Evolutionary conservation across 2,888 invertebrate genomes (phyloP).

Genomic region (Tenthredo livida): DNA sequence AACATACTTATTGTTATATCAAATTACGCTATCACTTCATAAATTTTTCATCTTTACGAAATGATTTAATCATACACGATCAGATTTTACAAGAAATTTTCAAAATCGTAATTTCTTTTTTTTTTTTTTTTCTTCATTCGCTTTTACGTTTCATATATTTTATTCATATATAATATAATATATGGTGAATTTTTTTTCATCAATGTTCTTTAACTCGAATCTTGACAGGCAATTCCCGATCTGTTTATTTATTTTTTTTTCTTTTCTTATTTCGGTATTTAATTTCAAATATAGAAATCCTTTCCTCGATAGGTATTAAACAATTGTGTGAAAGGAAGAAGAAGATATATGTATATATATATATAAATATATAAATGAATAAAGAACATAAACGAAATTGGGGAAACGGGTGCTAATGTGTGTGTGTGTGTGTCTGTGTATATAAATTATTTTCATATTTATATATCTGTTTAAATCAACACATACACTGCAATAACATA

Average conservation of each 20-base stretch:
- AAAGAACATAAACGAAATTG: neutral
- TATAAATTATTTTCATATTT: slow-evolving; percentile 16
- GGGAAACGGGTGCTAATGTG: slow-evolving; percentile 13
- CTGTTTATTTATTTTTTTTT: neutral
- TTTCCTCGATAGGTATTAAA: neutral
- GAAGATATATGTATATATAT: neutral
- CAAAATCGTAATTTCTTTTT: neutral
- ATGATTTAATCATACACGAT: neutral
- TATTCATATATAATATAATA: too few species aligned
- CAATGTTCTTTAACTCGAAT: neutral
- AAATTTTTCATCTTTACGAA: neutral
- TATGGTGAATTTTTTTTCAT: neutral
- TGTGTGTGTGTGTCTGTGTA: neutral
- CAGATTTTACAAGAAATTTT: neutral
- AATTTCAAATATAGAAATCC: neutral
- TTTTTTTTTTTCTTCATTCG: neutral
- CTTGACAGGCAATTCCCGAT: slow-evolving; percentile 3
- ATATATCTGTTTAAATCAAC: slow-evolving; percentile 37
- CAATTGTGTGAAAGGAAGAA: neutral
- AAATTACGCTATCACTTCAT: neutral
- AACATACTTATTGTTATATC: slow-evolving; percentile 14
- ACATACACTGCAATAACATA: slow-evolving; percentile 67
- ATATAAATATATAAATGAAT: neutral
- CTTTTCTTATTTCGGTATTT: neutral
- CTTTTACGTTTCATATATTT: neutral